Percentiles rank a stretch among this genome's conserved stretches.
These are phyloP conservation scores for Pyrocephalus nanus DNA, from an alignment of 2,797 vertebrate species.

Conservation along the genomic window DNA sequence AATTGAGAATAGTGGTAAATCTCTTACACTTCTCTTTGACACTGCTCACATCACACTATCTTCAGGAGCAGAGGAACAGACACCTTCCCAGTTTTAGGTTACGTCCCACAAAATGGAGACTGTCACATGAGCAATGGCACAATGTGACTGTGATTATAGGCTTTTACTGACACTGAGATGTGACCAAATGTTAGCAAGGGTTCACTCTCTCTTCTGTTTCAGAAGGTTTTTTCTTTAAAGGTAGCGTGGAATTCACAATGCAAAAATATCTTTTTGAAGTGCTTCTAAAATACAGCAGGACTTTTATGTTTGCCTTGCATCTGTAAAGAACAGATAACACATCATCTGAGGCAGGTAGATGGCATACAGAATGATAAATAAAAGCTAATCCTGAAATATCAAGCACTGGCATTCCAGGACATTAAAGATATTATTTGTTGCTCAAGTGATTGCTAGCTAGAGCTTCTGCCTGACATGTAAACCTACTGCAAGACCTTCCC, in stretches of 20 bases:
- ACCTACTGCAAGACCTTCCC: background rate
- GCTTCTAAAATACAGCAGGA: background rate
- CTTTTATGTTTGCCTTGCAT: background rate
- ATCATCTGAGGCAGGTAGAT: background rate
- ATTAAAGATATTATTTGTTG: constrained; percentile 9
- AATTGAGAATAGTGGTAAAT: background rate
- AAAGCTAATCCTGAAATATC: background rate
- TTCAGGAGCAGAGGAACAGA: background rate
- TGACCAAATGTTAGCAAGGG: background rate
- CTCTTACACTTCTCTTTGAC: background rate
- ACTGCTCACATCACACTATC: fast-evolving
- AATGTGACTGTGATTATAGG: background rate
- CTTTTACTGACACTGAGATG: background rate
- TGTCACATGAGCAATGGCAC: background rate
- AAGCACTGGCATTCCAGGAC: background rate
- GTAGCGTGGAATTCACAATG: background rate
- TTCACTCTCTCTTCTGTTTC: background rate
- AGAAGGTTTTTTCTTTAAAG: background rate
- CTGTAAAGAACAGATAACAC: background rate
- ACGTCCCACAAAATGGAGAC: background rate
- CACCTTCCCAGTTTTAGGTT: background rate
- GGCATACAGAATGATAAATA: background rate
- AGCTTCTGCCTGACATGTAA: background rate
- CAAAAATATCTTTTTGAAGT: background rate
- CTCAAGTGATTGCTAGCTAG: background rate